phyloP scores from a whole-genome alignment of 1,140 invertebrate species.

The Cherax quadricarinatus region DNA sequence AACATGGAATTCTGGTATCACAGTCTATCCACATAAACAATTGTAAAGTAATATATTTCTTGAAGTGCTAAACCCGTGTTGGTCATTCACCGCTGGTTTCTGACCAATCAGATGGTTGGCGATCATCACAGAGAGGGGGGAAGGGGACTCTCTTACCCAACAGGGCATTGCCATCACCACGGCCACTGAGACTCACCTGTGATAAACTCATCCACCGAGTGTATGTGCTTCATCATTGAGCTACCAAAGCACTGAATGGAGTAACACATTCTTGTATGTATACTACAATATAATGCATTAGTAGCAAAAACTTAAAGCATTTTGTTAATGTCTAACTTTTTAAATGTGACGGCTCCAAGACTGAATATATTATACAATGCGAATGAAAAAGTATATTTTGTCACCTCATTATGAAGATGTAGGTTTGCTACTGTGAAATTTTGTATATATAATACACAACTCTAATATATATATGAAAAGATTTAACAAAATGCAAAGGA shows the following conservation, averaged over 20 bases:
- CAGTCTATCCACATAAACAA: no score
- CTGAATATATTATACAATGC: no score
- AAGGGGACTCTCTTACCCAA: not conserved
- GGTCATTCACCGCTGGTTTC: no score
- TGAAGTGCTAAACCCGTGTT: no score
- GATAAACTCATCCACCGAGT: conserved; percentile 3
- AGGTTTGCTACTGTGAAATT: not conserved
- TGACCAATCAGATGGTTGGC: not conserved
- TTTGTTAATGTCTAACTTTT: no score
- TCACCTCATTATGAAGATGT: not conserved
- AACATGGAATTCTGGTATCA: not conserved
- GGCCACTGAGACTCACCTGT: conserved; percentile 6
- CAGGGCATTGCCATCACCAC: conserved; percentile 22
- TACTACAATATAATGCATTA: not conserved
- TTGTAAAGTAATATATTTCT: no score
- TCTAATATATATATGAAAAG: no score
- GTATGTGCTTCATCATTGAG: not conserved
- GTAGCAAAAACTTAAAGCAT: no score
- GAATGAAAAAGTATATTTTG: not conserved
- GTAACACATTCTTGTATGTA: not conserved
- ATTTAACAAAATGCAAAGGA: no score
- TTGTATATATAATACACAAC: no score
- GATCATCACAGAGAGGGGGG: not conserved
- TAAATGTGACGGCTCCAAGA: no score
- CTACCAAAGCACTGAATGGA: not conserved